Conservation (phyloP, 2,888 invertebrate genomes). For the Siphonodentalium dalli region DNA sequence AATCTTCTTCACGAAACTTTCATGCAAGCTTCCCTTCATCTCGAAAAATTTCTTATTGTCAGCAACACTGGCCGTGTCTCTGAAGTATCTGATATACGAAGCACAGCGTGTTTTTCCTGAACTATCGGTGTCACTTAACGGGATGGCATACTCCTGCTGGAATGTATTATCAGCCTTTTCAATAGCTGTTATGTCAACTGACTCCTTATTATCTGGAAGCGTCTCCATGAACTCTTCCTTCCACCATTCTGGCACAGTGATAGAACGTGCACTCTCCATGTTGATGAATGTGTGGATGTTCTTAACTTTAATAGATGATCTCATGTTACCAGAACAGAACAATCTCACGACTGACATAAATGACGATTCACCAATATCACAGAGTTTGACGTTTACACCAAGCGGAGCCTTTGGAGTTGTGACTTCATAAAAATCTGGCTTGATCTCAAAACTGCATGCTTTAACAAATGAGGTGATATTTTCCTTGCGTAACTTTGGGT, state of each 20-base stretch:
- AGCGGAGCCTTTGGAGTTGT: slow-evolving; percentile 53
- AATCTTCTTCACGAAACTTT: slow-evolving; percentile 39
- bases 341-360: slow-evolving; percentile 39
- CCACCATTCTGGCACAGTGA: slow-evolving; percentile 48
- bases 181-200: slow-evolving; percentile 21
- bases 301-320: slow-evolving; percentile 40
- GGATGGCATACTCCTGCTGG: slow-evolving; percentile 33
- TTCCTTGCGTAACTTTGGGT: slow-evolving; percentile 35
- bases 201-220: slow-evolving; percentile 3
- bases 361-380: slow-evolving; percentile 41
- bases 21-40: slow-evolving; percentile 38
- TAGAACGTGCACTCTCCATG: slow-evolving; percentile 31
- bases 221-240: slow-evolving; percentile 30
- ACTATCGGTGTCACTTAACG: slow-evolving; percentile 40
- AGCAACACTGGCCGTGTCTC: slow-evolving; percentile 44
- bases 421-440: slow-evolving; percentile 47
- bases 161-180: slow-evolving; percentile 26
- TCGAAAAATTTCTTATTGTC: slow-evolving; percentile 33
- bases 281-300: slow-evolving; percentile 42
- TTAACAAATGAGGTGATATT: slow-evolving; percentile 42
- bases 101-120: slow-evolving; percentile 40
- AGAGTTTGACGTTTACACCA: slow-evolving; percentile 39
- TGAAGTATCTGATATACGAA: slow-evolving; percentile 42
- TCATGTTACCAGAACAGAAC: slow-evolving; percentile 38
- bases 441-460: slow-evolving; percentile 44